Evolutionary conservation across 2,113 vertebrate genomes (phyloP).

Genomic region (Bombycilla garrulus): DNA sequence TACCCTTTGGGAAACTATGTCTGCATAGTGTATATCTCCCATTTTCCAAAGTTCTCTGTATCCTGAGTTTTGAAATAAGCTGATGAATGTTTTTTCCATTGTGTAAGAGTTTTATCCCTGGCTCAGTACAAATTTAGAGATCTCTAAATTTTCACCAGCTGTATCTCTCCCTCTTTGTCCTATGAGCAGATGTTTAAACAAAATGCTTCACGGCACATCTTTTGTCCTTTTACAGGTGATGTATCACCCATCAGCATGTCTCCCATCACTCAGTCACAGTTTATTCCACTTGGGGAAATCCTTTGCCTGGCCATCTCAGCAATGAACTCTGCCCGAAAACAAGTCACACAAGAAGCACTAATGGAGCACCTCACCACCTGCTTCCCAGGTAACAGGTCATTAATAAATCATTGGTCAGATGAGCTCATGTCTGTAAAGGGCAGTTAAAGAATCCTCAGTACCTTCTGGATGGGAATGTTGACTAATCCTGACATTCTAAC

Average conservation of each 20-base stretch:
- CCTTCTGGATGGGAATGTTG: background rate
- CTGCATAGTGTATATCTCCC: background rate
- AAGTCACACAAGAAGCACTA: conserved; percentile 96
- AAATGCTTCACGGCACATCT: background rate
- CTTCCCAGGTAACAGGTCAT: conserved; percentile 89
- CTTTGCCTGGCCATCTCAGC: conserved; percentile 98
- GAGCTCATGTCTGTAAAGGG: background rate
- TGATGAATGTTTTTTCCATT: background rate
- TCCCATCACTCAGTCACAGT: conserved; percentile 98
- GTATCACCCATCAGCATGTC: conserved; percentile 99
- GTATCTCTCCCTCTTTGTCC: background rate
- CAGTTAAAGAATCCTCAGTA: background rate
- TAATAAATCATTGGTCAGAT: background rate
- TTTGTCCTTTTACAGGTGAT: conserved; percentile 87
- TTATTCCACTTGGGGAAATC: conserved; percentile 97
- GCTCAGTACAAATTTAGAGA: background rate
- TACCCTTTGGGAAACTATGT: background rate
- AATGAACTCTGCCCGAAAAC: conserved; percentile 96
- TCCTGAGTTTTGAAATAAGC: background rate
- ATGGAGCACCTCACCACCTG: conserved; percentile 96
- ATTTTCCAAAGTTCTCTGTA: background rate
- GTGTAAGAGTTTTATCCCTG: background rate
- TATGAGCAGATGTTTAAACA: background rate
- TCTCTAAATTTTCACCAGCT: background rate
- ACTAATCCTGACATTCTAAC: background rate